Evolutionary conservation across 2,797 vertebrate genomes (phyloP), one percentile per base, ranked within the genome.

Genomic region (Kryptolebias ocellatus): DNA sequence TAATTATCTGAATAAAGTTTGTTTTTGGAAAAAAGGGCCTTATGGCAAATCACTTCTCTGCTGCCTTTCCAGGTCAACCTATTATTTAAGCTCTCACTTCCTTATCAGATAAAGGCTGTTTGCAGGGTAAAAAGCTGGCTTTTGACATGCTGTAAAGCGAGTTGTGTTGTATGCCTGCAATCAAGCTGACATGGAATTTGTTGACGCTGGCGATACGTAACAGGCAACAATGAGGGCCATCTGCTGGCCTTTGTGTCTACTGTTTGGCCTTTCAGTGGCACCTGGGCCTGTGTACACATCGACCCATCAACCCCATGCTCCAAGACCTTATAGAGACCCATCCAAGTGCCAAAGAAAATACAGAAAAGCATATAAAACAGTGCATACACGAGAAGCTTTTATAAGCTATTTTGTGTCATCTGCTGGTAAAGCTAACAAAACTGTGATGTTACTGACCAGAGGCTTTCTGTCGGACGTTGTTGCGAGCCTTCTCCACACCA

Each of bases 401-500:
- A 42, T 42, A 42, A 3, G 8, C 34, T 39, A 12, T 10, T 10
- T 10, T 39, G 10, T 10, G 9, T 39, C 37, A 39, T 69, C 49
- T 53, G 39, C 64, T 59, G 1, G n/a, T 24, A 0, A 11, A 45
- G 20, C 8, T 24, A 52, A 44, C 34, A 1, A 1, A 62, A 54
- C 37, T 50, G 24, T 8, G 37, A 27, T 17, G 7, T 27, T n/a
- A 50, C 92, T 93, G 67, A 99, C 98, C 98, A 63, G 96, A 96
- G 60, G 98, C 95, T 90, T 97, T 98, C 83, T 99, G 97, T 24
- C 96, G 93, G 68, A 98, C 96, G 0, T 91, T 95, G 86, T 96
- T 98, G 57, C 96, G 96, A 11, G 98, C 97, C 73, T 97, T 98
- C 85, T 99, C 98, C 46, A 97, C 96, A 52, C 96, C 96, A 0